Percentiles rank a stretch among this genome's conserved stretches.
These are phyloP conservation scores for Danio choprae DNA, from an alignment of 2,797 vertebrate species.

Conservation along the genomic window DNA sequence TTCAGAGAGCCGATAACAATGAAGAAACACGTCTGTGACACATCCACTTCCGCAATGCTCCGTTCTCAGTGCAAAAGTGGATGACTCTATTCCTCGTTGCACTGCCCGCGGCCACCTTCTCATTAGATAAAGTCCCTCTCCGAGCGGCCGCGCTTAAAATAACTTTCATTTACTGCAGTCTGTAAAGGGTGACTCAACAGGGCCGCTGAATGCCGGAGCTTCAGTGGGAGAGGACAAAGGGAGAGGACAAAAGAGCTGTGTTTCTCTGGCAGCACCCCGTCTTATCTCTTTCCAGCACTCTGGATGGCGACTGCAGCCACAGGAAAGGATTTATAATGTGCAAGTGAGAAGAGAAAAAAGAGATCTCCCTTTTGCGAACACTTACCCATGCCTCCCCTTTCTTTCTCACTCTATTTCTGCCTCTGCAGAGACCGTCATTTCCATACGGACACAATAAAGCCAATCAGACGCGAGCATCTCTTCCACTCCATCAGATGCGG, in stretches of 20 bases:
- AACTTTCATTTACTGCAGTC: constrained; percentile 58
- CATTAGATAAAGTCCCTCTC: constrained; percentile 61
- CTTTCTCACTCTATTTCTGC: constrained; percentile 30
- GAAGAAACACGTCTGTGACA: constrained; percentile 12
- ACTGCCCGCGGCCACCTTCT: constrained; percentile 53
- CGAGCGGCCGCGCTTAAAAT: constrained; percentile 51
- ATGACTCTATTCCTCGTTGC: constrained; percentile 34
- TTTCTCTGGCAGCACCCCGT: constrained; percentile 71
- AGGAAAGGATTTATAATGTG: constrained; percentile 82
- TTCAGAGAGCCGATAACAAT: constrained; percentile 10
- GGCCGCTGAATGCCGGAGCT: constrained; percentile 65
- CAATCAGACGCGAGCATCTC: constrained; percentile 64
- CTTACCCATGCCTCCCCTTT: constrained; percentile 53
- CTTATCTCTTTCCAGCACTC: constrained; percentile 83
- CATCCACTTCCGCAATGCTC: constrained; percentile 15
- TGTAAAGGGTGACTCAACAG: constrained; percentile 67
- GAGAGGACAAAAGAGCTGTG: constrained; percentile 73
- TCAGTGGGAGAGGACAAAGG: constrained; percentile 74
- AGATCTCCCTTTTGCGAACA: constrained; percentile 67
- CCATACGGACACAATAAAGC: constrained; percentile 67
- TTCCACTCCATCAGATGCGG: constrained; percentile 68
- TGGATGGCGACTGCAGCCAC: constrained; percentile 74
- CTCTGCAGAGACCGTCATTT: constrained; percentile 60
- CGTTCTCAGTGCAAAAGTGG: background rate
- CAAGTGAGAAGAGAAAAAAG: constrained; percentile 69